A percentile compares a stretch with the other conserved stretches of the same genome.
phyloP scores from a whole-genome alignment of 2,797 vertebrate genomes.

The Gymnopithys bicolor region DNA sequence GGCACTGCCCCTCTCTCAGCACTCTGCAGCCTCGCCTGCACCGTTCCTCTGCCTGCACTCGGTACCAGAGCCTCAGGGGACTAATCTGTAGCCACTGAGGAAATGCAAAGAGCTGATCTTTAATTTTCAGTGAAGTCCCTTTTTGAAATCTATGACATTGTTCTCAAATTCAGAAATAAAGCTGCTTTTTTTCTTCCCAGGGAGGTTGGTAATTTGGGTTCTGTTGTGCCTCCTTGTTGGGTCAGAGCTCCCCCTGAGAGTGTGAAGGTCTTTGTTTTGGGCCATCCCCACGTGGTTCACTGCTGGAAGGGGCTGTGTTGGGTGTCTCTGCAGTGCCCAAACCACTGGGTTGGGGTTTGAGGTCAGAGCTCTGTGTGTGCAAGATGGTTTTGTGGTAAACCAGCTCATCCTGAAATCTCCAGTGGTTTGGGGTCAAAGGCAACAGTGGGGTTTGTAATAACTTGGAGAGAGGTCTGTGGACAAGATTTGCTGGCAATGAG shows the following conservation, averaged over 20 bases:
- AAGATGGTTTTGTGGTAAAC: neutral
- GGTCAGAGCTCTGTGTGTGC: neutral
- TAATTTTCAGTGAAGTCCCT: neutral
- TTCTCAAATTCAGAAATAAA: neutral
- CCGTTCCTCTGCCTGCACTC: neutral
- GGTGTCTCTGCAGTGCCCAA: neutral
- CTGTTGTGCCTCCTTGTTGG: neutral
- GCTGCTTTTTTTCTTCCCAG: neutral
- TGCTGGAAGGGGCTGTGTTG: neutral
- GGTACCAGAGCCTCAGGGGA: neutral
- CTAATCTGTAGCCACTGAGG: neutral
- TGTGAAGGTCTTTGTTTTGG: neutral
- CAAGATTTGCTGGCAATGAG: neutral
- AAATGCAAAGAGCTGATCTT: neutral
- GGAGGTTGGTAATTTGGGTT: neutral
- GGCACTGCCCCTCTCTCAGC: neutral
- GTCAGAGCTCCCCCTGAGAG: neutral
- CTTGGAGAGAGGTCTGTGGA: neutral
- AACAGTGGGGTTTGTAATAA: neutral
- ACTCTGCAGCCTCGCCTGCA: neutral
- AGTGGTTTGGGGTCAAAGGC: constrained; percentile 17
- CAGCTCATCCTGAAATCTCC: neutral
- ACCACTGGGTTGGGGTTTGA: neutral
- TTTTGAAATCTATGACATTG: neutral
- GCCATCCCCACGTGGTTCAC: neutral